Base-by-base conservation (phyloP, 2,797 vertebrate genomes). In the Diplodus puntazzo region DNA sequence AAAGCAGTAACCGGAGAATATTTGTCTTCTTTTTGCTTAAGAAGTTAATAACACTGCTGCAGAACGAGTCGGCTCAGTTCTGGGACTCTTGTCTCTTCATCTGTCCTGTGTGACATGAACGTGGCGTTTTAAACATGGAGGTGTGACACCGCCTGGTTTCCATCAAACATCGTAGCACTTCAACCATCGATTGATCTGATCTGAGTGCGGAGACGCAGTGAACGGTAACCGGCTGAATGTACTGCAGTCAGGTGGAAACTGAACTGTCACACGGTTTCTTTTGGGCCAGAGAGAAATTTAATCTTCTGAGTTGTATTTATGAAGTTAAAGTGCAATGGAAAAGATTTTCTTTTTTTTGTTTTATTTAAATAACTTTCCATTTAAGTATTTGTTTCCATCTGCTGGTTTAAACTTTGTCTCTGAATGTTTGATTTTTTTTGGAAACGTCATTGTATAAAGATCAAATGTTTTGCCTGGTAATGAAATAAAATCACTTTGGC, bases 401-500 rank as follows among this genome's bases (percentile, higher is more conserved):
- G 59, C 70, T 73, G 82, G 80, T 90, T 88, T 75, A 27, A 85
- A 73, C 39, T 48, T 61, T 55, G 83, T 87, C 71, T 82, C 50
- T 87, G 73, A 87, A 83, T 87, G 84, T 92, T 88, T 83, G 9
- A 76, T 85, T 92, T 92, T 92, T 92, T 92, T 79, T 78, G 80
- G 50, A 78, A 54, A 82, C 66, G 45, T 83, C 68, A 58, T 54
- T 90, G 89, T 90, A 81, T 72, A 86, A 81, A 85, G 85, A 84
- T 91, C 67, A 90, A 76, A 87, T 73, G 77, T 92, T 34, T 91
- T 87, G 82, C 81, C 91, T 86, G 88, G 65, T 86, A 87, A 88
- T 87, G 62, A 87, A 94, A 92, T 89, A 86, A 89, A 88, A 90
- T 54, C 27, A 78, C 82, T 92, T 93, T 92, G 90, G 88, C 90